These are phyloP conservation scores for Brachyrhaphis roseni DNA, from an alignment of 2,797 vertebrate genomes.

Conservation along the genomic window DNA sequence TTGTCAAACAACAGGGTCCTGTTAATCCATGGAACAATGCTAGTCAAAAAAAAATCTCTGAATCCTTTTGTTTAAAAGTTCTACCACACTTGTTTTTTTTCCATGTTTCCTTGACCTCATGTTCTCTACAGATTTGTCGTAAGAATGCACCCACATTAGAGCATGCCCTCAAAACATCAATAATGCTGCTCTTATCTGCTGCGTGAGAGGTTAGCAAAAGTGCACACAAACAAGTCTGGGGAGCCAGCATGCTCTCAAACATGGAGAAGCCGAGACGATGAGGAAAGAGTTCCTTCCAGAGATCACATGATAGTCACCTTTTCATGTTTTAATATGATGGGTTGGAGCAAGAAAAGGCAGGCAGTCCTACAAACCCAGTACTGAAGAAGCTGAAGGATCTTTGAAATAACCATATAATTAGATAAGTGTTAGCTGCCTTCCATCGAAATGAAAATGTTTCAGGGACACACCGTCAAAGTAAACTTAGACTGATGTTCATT, in stretches of 20 bases:
- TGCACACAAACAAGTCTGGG: conserved; percentile 55
- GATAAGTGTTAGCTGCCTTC: background rate
- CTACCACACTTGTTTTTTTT: conserved; percentile 23
- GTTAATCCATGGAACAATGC: background rate
- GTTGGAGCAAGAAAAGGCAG: background rate
- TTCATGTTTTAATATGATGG: background rate
- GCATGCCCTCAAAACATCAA: conserved; percentile 57
- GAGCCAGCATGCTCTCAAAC: conserved; percentile 43
- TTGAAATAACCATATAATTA: background rate
- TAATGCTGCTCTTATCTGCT: conserved; percentile 66
- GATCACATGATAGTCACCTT: background rate
- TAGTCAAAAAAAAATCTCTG: background rate
- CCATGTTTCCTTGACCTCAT: conserved; percentile 23
- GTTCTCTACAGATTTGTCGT: conserved; percentile 44
- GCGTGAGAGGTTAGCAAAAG: conserved; percentile 42
- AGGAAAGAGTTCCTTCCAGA: conserved; percentile 1
- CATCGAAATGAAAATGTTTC: background rate
- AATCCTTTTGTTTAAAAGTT: conserved; percentile 22
- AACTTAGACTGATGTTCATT: background rate
- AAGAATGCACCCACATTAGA: conserved; percentile 50
- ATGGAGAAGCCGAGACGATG: conserved; percentile 21
- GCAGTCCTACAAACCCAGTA: background rate
- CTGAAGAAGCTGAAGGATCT: background rate
- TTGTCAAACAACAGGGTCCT: background rate
- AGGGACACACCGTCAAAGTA: background rate